Base-by-base conservation (phyloP, 2,113 vertebrate species). In the Mirza zaza region DNA sequence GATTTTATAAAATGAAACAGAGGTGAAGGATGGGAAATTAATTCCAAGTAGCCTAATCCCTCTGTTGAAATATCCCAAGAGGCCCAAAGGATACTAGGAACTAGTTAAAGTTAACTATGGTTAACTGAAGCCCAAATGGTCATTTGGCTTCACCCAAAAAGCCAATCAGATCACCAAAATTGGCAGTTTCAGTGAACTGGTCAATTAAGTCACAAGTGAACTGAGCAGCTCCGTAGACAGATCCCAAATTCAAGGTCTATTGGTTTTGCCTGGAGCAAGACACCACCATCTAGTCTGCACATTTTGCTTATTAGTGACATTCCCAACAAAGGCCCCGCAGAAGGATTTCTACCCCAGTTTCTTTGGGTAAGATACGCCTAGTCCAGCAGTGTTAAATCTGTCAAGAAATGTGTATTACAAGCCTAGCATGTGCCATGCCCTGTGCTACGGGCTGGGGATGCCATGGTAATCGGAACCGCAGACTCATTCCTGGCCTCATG, bases 11-110 rank as follows among this genome's bases (percentile, higher is more conserved):
- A 89, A 76, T 82, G 95, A 91, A 95, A 91, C 14, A 77, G 29
- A 96, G 34, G 71, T 45, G 18, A 82, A 89, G 21, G 36, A 23
- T 59, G 32, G n/a, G 45, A 87, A 42, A 81, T 79, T 91, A 94
- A 96, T 83, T 96, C 91, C 65, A 96, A 97, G 70, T 77, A 80
- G 71, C 12, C 83, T 96, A 76, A 90, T 95, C 75, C 89, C 80
- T 83, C 57, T 83, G 36, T 50, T 93, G 82, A 80, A 95, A 94
- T 50, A 76, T 75, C 52, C 27, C 57, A 76, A 6, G 77, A 95
- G 32, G 9, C 42, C n/a, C 13, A 85, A 94, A 81, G 59, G n/a
- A 67, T 65, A 90, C 12, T 18, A 25, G 9, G 25, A 90, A 75
- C 25, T 71, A 34, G 34, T 71, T 96, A 76, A 85, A 27, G 29